phyloP scores from a whole-genome alignment of 2,797 vertebrate species.

The Chaetodon trifasciatus region DNA sequence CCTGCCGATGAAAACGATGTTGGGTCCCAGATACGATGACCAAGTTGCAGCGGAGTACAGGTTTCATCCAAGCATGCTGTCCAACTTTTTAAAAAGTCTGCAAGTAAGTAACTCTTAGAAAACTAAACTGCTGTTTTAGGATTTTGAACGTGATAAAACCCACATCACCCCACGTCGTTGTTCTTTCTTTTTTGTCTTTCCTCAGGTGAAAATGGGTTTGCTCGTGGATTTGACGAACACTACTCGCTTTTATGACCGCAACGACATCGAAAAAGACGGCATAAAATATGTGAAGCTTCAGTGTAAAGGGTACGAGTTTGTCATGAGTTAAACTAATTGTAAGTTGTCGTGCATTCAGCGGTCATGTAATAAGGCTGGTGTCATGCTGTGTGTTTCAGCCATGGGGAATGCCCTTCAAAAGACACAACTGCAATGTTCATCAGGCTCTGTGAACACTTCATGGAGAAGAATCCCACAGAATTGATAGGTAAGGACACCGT shows the following conservation, averaged over 20 bases:
- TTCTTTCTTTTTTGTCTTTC: slow-evolving; percentile 14
- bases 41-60: slow-evolving; percentile 96
- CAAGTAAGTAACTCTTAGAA: slow-evolving; percentile 86
- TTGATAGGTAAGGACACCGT: slow-evolving; percentile 89
- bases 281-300: slow-evolving; percentile 95
- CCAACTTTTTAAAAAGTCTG: slow-evolving; percentile 95
- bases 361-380: background rate
- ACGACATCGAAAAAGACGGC: slow-evolving; percentile 96
- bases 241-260: slow-evolving; percentile 94
- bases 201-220: slow-evolving; percentile 97
- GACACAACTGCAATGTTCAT: slow-evolving; percentile 94
- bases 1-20: slow-evolving; percentile 99
- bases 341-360: background rate
- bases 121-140: background rate
- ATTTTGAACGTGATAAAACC: background rate
- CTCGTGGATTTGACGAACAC: slow-evolving; percentile 98
- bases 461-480: slow-evolving; percentile 93
- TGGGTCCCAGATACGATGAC: slow-evolving; percentile 96
- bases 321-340: background rate
- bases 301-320: slow-evolving; percentile 93
- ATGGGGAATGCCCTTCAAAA: slow-evolving; percentile 93
- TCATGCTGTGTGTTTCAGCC: slow-evolving; percentile 80
- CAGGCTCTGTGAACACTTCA: slow-evolving; percentile 92
- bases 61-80: slow-evolving; percentile 97
- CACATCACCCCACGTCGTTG: background rate